Conservation (phyloP, 2,797 vertebrate genomes). For the Trachurus trachurus region DNA sequence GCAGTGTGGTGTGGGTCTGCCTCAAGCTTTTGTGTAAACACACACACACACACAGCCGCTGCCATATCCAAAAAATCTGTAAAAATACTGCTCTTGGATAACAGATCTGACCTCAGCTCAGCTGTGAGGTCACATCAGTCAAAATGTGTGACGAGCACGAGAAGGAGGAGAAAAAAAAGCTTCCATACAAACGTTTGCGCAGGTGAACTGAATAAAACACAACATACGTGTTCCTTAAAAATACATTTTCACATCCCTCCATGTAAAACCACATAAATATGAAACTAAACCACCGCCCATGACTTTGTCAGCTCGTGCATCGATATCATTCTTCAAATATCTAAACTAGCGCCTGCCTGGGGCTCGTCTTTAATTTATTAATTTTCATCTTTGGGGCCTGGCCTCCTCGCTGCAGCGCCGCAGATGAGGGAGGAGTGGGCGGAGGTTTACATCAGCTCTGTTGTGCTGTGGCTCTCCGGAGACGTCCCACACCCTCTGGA, state of each 20-base stretch:
- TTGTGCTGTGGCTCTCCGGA: background rate
- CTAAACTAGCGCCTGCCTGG: background rate
- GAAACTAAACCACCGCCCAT: background rate
- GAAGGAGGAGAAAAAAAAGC: background rate
- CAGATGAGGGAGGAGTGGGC: too few relatives aligned
- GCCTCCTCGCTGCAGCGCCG: background rate
- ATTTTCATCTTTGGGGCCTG: background rate
- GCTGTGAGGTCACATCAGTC: conserved; percentile 10
- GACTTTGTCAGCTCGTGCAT: background rate
- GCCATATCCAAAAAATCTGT: conserved; percentile 25
- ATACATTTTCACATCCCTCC: background rate
- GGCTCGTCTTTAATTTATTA: background rate
- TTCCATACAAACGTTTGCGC: background rate
- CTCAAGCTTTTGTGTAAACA: conserved; percentile 22
- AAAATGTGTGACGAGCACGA: conserved; percentile 7
- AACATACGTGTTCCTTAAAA: background rate
- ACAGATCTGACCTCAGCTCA: conserved; percentile 26
- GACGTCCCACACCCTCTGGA: background rate
- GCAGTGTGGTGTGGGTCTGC: conserved; percentile 23
- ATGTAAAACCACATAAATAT: background rate
- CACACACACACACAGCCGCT: conserved; percentile 3
- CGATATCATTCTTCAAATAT: background rate
- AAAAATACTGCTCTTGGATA: conserved; percentile 22
- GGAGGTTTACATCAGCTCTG: background rate
- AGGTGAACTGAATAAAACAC: conserved; percentile 1